Evolutionary conservation across 30 jellyfish, hydroid and myxozoan genomes (phyloP), one percentile per base, ranked within the genome.

Genomic region (Pelagia noctiluca): DNA sequence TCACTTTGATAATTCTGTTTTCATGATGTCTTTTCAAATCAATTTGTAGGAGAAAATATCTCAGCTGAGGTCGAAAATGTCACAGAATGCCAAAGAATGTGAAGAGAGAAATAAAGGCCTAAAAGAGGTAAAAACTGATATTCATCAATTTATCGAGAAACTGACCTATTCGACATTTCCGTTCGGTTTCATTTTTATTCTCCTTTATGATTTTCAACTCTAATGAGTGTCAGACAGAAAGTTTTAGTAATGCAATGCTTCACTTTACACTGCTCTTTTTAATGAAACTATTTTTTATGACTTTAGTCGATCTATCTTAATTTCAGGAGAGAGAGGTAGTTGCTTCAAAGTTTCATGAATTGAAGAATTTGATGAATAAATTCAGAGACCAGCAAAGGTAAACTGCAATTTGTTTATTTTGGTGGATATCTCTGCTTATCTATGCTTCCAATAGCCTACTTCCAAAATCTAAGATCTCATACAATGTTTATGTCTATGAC

Each of bases 301-400:
- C n/a, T n/a, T n/a, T n/a, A n/a, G n/a, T n/a, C n/a, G n/a, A n/a
- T n/a, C n/a, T n/a, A n/a, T n/a, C n/a, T n/a, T n/a, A n/a, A n/a
- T 42, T n/a, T 26, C 36, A 93, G 98, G 98, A 93, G 57, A 61
- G 93, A 47, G 98, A 93, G 63, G 96, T 80, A 11, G 77, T 93
- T 16, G 93, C 98, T 26, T 50, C 67, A 53, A 95, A 93, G 61
- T 93, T 71, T 71, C 98, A 87, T 62, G 91, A 82, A 13, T 80
- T 93, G 50, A 93, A 93, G 71, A 75, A 77, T 35, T 87, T 87
- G 36, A 93, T 93, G 98, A 93, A 93, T 70, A 80, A 66, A 62
- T 82, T 80, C 61, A 78, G 98, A 75, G 98, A 86, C 28, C 87
- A 69, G 62, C 96, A 93, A 76, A 87, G 98, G 98, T 87, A 35